Evolutionary conservation across 37 sponge, comb jelly and placozoan species (phyloP).

Genomic region (Halisarca cf. caerulea): DNA sequence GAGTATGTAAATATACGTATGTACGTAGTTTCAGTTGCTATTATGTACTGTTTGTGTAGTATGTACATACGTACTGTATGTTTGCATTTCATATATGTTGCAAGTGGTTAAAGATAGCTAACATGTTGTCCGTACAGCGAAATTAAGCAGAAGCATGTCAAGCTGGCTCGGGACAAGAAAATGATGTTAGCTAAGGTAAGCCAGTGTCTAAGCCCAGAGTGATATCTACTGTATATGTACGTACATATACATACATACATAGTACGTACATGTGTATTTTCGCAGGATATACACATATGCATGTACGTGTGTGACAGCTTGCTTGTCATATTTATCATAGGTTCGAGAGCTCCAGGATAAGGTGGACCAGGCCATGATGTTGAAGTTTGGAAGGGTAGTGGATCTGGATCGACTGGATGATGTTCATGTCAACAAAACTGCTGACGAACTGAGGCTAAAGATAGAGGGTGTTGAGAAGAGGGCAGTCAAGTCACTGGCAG

Average conservation of each 20-base stretch:
- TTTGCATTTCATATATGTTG: neutral
- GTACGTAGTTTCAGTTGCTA: constrained; percentile 13
- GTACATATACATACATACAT: neutral
- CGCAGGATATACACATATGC: neutral
- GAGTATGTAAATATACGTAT: neutral
- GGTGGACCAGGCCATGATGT: constrained; percentile 82
- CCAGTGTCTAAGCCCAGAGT: too few species aligned
- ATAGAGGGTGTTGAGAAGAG: constrained; percentile 57
- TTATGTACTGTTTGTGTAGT: neutral
- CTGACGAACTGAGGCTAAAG: constrained; percentile 74
- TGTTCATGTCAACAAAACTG: constrained; percentile 65
- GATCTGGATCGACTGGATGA: constrained; percentile 88
- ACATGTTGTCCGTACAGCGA: constrained; percentile 39
- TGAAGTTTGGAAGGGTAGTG: constrained; percentile 96
- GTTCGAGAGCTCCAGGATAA: constrained; percentile 63
- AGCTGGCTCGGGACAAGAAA: constrained; percentile 82
- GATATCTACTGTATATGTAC: constrained; percentile 11
- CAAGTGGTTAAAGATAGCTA: neutral
- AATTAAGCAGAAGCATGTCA: constrained; percentile 48
- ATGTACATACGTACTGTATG: too few species aligned
- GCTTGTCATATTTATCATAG: constrained; percentile 23
- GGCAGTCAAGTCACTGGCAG: constrained; percentile 18
- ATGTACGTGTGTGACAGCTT: neutral
- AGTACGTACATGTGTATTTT: neutral
- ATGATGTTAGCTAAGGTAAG: constrained; percentile 67